Conservation (phyloP, 2,797 vertebrate genomes). For the Knipowitschia caucasica region DNA sequence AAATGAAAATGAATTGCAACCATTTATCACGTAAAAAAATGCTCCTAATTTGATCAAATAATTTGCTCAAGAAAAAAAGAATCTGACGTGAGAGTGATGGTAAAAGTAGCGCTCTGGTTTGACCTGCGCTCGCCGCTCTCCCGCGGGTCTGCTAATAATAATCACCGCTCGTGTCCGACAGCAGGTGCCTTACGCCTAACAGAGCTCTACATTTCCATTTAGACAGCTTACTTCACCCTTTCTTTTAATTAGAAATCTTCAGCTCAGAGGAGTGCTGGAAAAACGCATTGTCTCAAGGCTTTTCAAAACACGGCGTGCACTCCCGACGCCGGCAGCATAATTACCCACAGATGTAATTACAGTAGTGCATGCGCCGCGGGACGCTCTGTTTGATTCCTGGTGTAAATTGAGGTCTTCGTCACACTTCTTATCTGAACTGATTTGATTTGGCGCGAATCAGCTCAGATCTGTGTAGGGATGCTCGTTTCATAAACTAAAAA, state of each 20-base stretch:
- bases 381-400: slow-evolving; percentile 64
- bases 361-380: slow-evolving; percentile 54
- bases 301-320: slow-evolving; percentile 59
- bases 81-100: not conserved
- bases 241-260: slow-evolving; percentile 71
- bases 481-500: not conserved
- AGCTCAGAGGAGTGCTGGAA: slow-evolving; percentile 42
- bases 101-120: slow-evolving; percentile 1
- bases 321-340: slow-evolving; percentile 65
- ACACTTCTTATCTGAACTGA: slow-evolving; percentile 56
- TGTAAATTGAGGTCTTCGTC: slow-evolving; percentile 65
- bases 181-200: slow-evolving; percentile 61
- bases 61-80: not conserved
- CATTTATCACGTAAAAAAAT: not conserved
- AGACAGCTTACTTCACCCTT: slow-evolving; percentile 61
- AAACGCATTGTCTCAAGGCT: slow-evolving; percentile 63
- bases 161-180: slow-evolving; percentile 49
- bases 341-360: slow-evolving; percentile 77
- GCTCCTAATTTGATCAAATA: slow-evolving; percentile 1
- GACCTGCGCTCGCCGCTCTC: slow-evolving; percentile 15
- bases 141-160: slow-evolving; percentile 60
- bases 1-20: too few relatives aligned
- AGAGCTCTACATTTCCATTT: slow-evolving; percentile 68
- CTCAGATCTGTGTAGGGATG: slow-evolving; percentile 15
- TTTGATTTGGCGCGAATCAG: slow-evolving; percentile 54